A percentile compares a stretch with the other conserved stretches of the same genome.
Evolutionary conservation across 2,797 vertebrate species (phyloP).

Genomic region (Chaenodraco wilsoni): DNA sequence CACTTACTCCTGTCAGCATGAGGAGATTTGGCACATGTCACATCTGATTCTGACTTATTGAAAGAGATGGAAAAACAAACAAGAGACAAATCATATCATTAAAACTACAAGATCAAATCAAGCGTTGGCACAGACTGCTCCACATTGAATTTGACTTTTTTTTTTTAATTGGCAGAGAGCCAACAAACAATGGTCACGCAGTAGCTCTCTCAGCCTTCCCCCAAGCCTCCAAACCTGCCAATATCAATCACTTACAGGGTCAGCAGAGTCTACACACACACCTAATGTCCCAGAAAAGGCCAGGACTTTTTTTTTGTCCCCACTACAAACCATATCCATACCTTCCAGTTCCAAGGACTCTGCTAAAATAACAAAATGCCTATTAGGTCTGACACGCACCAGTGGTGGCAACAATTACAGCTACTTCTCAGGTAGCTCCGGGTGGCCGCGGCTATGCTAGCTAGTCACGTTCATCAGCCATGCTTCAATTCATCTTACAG

Average conservation of each 20-base stretch:
- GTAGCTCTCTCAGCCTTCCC: slow-evolving; percentile 19
- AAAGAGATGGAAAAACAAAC: slow-evolving; percentile 28
- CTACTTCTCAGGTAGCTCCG: slow-evolving; percentile 49
- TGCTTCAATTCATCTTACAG: slow-evolving; percentile 46
- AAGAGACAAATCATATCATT: slow-evolving; percentile 10
- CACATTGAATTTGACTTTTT: slow-evolving; percentile 5
- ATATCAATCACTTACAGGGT: slow-evolving; percentile 62
- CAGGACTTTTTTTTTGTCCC: slow-evolving; percentile 54
- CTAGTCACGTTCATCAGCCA: slow-evolving; percentile 48
- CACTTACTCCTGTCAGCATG: slow-evolving; percentile 58
- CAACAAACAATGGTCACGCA: not conserved
- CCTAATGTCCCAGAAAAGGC: slow-evolving; percentile 48
- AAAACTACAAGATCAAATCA: slow-evolving; percentile 23
- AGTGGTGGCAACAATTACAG: slow-evolving; percentile 58
- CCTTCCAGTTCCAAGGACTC: slow-evolving; percentile 52
- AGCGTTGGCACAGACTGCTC: not conserved
- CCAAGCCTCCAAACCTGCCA: slow-evolving; percentile 44
- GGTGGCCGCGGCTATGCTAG: slow-evolving; percentile 28
- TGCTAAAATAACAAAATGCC: slow-evolving; percentile 64
- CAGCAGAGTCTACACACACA: slow-evolving; percentile 47
- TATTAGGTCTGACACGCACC: slow-evolving; percentile 70
- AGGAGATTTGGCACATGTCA: slow-evolving; percentile 71
- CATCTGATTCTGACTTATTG: slow-evolving; percentile 47
- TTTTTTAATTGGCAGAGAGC: slow-evolving; percentile 26
- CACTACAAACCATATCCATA: slow-evolving; percentile 63